These are phyloP conservation scores for Lemur catta DNA, from an alignment of 2,797 vertebrate genomes.

Conservation along the genomic window DNA sequence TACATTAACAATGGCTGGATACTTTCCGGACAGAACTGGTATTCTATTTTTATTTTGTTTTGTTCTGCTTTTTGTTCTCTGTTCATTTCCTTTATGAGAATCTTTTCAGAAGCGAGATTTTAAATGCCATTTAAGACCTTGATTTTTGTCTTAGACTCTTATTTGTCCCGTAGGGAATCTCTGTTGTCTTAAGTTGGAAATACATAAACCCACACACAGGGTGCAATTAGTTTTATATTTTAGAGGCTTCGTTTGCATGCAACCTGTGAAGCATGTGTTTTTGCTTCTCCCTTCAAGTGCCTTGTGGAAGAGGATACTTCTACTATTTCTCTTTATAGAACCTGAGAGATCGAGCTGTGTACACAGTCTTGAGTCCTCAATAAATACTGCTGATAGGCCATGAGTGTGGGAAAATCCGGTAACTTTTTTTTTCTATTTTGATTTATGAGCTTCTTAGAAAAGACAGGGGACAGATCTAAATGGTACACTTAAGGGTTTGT, in stretches of 20 bases:
- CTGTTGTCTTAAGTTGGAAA: not conserved
- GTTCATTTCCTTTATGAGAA: not conserved
- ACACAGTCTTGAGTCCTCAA: not conserved
- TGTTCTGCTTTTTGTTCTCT: not conserved
- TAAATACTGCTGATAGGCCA: not conserved
- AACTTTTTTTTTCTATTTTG: slow-evolving; percentile 30
- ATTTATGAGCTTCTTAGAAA: slow-evolving; percentile 30
- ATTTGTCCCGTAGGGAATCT: not conserved
- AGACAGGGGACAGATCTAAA: slow-evolving; percentile 2
- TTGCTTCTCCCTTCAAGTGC: not conserved
- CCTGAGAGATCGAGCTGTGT: not conserved
- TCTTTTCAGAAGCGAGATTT: not conserved
- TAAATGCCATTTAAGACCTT: not conserved
- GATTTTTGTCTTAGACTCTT: not conserved
- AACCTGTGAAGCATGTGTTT: not conserved
- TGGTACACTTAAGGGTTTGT: not conserved
- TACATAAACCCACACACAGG: not conserved
- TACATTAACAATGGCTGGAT: too few relatives aligned
- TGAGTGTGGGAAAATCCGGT: not conserved
- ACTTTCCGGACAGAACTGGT: too few relatives aligned
- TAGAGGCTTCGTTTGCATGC: not conserved
- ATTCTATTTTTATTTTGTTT: not conserved
- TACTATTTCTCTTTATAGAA: not conserved
- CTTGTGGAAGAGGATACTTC: not conserved
- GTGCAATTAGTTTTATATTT: not conserved